These are phyloP conservation scores for Coreoperca whiteheadi DNA, from an alignment of 2,113 vertebrate species.

Conservation along the genomic window DNA sequence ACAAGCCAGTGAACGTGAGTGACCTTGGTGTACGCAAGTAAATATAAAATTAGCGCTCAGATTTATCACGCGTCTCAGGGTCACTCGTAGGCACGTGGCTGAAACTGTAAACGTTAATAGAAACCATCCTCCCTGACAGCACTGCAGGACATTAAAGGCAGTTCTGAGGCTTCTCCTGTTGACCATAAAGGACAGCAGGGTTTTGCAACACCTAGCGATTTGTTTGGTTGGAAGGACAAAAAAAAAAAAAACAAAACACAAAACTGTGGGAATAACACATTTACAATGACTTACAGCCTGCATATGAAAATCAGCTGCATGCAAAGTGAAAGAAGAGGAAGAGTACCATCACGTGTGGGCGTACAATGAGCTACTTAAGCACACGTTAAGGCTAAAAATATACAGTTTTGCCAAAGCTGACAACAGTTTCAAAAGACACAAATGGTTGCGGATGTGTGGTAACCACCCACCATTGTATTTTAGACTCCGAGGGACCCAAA, in stretches of 20 bases:
- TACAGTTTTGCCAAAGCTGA: not conserved
- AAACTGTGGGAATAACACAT: constrained; percentile 14
- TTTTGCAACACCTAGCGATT: not conserved
- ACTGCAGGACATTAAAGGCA: not conserved
- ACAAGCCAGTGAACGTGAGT: not conserved
- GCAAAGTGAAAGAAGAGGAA: not conserved
- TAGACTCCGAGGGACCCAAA: not conserved
- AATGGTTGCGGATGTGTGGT: not conserved
- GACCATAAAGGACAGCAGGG: not conserved
- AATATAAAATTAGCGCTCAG: constrained; percentile 22
- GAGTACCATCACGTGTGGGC: not conserved
- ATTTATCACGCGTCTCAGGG: constrained; percentile 42
- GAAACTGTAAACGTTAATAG: not conserved
- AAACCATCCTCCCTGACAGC: constrained; percentile 9
- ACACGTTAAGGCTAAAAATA: not conserved
- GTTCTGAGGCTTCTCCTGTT: not conserved
- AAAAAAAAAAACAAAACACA: too few relatives aligned
- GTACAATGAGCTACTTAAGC: not conserved
- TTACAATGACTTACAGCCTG: not conserved
- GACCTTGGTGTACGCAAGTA: not conserved
- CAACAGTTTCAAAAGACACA: not conserved
- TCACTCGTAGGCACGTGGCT: not conserved
- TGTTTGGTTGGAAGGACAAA: too few relatives aligned
- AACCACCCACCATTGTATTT: not conserved
- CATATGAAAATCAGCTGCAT: not conserved